Base-by-base conservation (phyloP, 2,113 vertebrate genomes). In the Oenanthe oenanthe region DNA sequence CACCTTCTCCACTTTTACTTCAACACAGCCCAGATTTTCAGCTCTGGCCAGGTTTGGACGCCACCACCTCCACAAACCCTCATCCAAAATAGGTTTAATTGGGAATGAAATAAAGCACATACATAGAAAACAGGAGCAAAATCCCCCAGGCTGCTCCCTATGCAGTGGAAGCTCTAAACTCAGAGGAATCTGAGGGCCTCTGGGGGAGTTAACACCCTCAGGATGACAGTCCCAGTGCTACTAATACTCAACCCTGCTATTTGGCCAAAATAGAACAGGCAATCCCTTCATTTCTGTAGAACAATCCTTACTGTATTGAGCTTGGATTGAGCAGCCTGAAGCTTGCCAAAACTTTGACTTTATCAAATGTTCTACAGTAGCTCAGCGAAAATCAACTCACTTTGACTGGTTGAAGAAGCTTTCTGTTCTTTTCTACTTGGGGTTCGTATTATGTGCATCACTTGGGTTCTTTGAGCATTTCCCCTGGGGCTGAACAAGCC, bases 261-360 rank as follows among this genome's bases (percentile, higher is more conserved):
- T 73, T 85, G 70, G 61, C 48, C 73, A 81, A 79, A 87, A 75
- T 13, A 93, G 70, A 95, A 89, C 57, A 89, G 62, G 45, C 84
- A 86, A 87, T 71, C 65, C 57, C 83, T 92, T 89, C 17, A 70
- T 75, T 95, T 95, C 84, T 87, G 42, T 28, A 36, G 73, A 81
- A 92, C 65, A 82, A 93, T 82, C 65, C 57, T 75, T 45, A 50
- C 65, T 91, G 32, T 60, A 93, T 25, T 65, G 68, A 94, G 57
- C 48, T 75, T 84, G 83, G 70, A 93, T 36, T 89, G 68, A 78
- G 40, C 45, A 75, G 36, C 53, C 45, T 45, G 43, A 53, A 71
- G 61, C 89, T 78, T 95, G 91, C 84, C 70, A 91, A 87, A 87
- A 87, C 80, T 62, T 86, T 57, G 53, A 87, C 84, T 95, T 95